These are phyloP conservation scores for Drosophila chauvacae DNA, from an alignment of 1,140 invertebrate species.

Conservation along the genomic window DNA sequence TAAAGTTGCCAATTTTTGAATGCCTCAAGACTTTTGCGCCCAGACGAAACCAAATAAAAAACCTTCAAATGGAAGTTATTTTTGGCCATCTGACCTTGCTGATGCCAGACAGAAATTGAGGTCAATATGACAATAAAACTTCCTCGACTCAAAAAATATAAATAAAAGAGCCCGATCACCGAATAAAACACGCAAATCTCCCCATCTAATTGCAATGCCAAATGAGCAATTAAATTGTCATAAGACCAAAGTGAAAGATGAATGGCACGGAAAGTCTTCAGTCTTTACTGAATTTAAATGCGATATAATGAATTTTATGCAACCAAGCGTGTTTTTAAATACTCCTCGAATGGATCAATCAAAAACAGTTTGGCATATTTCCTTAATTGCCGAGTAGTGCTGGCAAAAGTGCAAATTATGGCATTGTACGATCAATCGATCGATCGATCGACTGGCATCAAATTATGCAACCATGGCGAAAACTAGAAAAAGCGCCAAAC, in stretches of 20 bases:
- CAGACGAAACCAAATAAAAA: constrained; percentile 7
- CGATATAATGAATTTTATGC: constrained; percentile 55
- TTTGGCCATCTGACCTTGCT: constrained; percentile 56
- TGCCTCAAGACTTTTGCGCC: constrained; percentile 21
- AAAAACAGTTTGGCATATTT: constrained; percentile 40
- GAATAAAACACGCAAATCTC: constrained; percentile 48
- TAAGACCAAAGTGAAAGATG: constrained; percentile 43
- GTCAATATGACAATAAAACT: constrained; percentile 71
- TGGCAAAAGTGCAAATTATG: constrained; percentile 55
- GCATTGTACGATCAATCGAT: constrained; percentile 17
- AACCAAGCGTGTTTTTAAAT: constrained; percentile 31
- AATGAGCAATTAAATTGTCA: constrained; percentile 72
- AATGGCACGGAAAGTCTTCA: constrained; percentile 19
- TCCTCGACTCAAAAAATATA: constrained; percentile 43
- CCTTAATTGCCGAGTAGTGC: constrained; percentile 57
- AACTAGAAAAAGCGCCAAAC: constrained; percentile 34
- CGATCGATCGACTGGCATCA: constrained; percentile 10
- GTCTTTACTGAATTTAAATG: constrained; percentile 36
- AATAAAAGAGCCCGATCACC: constrained; percentile 16
- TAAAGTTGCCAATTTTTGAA: constrained; percentile 26
- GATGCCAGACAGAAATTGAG: constrained; percentile 56
- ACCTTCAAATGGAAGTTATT: constrained; percentile 47
- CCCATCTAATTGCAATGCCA: constrained; percentile 70
- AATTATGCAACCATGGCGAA: constrained; percentile 50
- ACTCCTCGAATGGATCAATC: constrained; percentile 23